Base-by-base conservation (phyloP, 2,797 vertebrate species). In the Philypnodon macrostomus region DNA sequence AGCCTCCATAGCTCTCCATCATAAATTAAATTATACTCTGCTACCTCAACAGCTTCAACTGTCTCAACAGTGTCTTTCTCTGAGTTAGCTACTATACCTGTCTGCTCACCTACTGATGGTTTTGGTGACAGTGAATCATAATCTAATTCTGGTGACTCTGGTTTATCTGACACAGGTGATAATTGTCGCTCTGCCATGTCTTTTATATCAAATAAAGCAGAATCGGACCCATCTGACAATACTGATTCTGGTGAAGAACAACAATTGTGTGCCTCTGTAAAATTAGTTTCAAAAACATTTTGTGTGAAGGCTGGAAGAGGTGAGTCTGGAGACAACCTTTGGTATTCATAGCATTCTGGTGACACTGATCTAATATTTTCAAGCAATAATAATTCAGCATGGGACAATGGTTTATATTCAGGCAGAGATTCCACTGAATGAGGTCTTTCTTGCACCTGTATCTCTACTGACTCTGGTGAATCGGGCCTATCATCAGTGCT, bases 1-100 rank as follows among this genome's bases (percentile, higher is more conserved):
- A 76, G 45, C 27, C 77, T 85, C 74, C 76, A 69, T 2, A 65
- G 17, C 4, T 81, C 79, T 59, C 57, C 67, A 19, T 80, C 79
- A 46, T 73, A 54, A 44, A 70, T 21, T 0, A 76, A 46, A 34
- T 67, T 58, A 61, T 78, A 66, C 10, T 81, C 58, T 35, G 54
- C 53, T 23, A 17, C 53, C 8, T 34, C 19, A 15, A 55, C 3
- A 0, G 61, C 24, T 3, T 41, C 39, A 15, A 41, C 8, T 9
- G 65, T 57, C 4, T 41, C 39, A 15, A 41, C 8, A 15, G 65
- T 57, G 34, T 73, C 39, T 2, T 65, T 30, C 24, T 11, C 7
- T 42, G 39, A 37, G 13, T 6, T 8, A 21, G 51, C 23, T n/a
- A 38, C 2, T 4, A 13, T 10, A 26, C 24, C 16, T 61, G 58